Base-by-base conservation (phyloP, 1,140 invertebrate genomes). In the Ostrea denselamellosa region DNA sequence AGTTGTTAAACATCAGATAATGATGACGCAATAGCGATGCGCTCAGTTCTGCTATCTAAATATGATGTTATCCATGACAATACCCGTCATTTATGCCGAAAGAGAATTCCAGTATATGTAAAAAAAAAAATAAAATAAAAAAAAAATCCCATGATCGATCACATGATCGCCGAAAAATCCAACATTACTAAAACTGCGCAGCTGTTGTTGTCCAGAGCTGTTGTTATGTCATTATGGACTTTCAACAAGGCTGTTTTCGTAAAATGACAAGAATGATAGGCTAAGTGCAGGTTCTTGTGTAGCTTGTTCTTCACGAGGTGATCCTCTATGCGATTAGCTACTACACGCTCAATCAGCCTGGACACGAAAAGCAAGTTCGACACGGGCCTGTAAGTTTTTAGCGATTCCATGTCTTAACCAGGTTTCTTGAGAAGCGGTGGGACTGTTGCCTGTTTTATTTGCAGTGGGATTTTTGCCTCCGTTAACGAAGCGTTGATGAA, bases 351-450 rank as follows among this genome's bases (percentile, higher is more conserved):
- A 5, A 89, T 22, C 84, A 87, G 34, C 28, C 89, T 90, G 14
- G 88, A 90, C 53, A 89, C 5, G 54, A 90, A 90, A 8, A 82
- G 28, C 62, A 89, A 52, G 54, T 90, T 90, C 17, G 88, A 90
- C 5, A 90, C 87, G 19, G 89, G 89, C 19, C 82, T 10, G 52
- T 89, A 89, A 62, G 87, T 90, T 44, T 86, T 87, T 14, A 89
- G 58, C 19, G 44, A 19, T 17, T 90, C 77, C 51, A 22, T 82
- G n/a, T 90, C 86, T 53, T 89, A 77, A 56, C 53, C 85, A 8
- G 83, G 25, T 71, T 90, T 90, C 52, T 89, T 90, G 8, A 90
- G 56, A 10, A 89, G 56, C 17, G 86, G 88, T 58, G 53, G 85
- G 22, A 85, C 84, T 44, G 44, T 85, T 65, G 88, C 86, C 12